These are phyloP conservation scores for Rhinoptilus africanus DNA, from an alignment of 2,113 vertebrate genomes.

Conservation along the genomic window DNA sequence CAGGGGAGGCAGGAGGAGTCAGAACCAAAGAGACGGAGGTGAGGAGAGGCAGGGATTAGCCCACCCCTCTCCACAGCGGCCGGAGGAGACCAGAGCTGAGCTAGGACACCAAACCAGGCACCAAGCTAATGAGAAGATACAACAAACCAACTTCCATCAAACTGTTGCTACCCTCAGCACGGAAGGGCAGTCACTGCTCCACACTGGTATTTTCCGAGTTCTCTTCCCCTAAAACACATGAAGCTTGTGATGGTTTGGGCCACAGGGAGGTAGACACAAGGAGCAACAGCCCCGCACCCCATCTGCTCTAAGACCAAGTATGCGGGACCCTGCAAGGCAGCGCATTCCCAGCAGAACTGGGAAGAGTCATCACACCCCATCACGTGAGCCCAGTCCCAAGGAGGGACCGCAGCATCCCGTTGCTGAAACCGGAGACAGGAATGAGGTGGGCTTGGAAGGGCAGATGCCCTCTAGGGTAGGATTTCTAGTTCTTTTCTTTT, in stretches of 20 bases:
- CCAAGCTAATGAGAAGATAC: fast-evolving
- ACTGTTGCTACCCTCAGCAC: fast-evolving
- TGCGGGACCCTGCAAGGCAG: neutral
- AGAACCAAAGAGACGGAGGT: neutral
- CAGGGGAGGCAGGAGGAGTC: fast-evolving
- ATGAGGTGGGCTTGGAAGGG: neutral
- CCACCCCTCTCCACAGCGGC: neutral
- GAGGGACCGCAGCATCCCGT: neutral
- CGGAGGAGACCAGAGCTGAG: neutral
- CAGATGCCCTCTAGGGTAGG: neutral
- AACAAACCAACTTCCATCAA: neutral
- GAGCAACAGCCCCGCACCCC: neutral
- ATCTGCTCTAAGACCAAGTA: neutral
- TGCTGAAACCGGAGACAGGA: fast-evolving
- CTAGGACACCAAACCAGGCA: neutral
- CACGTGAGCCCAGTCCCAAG: neutral
- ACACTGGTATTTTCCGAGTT: neutral
- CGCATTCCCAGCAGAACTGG: too few relatives aligned
- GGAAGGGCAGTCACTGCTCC: neutral
- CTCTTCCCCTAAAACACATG: neutral
- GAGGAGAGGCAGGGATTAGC: neutral
- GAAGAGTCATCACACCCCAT: fast-evolving
- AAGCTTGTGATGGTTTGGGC: neutral
- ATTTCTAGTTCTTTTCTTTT: neutral
- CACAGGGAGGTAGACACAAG: fast-evolving